Conservation (phyloP, 2,797 vertebrate species). For the Sebastes glaucus region DNA sequence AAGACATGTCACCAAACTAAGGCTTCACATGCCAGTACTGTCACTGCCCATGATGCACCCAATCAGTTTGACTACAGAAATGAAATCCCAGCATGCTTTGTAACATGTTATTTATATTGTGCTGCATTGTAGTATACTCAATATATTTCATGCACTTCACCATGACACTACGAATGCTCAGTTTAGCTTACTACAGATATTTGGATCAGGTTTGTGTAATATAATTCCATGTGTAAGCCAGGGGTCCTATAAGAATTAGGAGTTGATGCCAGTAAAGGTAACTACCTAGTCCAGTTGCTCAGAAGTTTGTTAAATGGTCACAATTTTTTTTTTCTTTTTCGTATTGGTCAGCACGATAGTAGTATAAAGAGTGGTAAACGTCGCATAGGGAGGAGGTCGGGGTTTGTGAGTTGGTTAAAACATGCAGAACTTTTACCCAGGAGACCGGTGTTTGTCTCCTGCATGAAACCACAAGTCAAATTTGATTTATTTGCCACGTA, state of each 20-base stretch:
- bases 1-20: conserved; percentile 18
- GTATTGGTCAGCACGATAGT: too few species aligned
- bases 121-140: not conserved
- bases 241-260: not conserved
- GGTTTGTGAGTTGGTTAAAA: too few species aligned
- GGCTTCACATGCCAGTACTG: conserved; percentile 6
- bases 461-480: too few species aligned
- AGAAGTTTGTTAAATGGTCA: too few species aligned
- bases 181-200: not conserved
- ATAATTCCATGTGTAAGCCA: not conserved
- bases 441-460: too few species aligned
- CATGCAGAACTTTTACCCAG: too few species aligned
- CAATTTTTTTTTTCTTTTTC: too few species aligned
- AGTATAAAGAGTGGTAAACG: too few species aligned
- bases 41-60: conserved; percentile 11
- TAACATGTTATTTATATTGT: not conserved
- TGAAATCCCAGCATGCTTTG: conserved; percentile 2
- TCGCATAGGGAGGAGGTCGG: fast-evolving
- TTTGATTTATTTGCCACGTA: too few species aligned
- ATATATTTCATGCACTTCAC: not conserved
- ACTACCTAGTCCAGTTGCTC: too few species aligned
- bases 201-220: not conserved
- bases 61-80: conserved; percentile 24
- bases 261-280: not conserved
- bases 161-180: not conserved